Conservation (phyloP, 2,797 vertebrate species). For the Benthosema pterotum region DNA sequence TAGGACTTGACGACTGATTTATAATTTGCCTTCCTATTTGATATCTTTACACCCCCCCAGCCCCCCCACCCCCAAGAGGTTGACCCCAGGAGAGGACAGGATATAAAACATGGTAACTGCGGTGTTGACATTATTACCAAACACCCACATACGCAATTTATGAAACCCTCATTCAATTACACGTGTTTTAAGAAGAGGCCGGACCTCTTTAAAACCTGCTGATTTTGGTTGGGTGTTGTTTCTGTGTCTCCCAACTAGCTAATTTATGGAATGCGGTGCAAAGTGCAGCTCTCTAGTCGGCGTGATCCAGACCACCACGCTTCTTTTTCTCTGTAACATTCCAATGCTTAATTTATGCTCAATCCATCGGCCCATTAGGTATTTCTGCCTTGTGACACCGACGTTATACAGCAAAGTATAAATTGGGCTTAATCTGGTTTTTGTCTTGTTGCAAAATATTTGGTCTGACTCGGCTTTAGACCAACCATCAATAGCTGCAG, state of each 20-base stretch:
- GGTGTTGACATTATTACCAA: conserved; percentile 31
- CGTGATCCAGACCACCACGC: too few species aligned
- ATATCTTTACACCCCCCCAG: background rate
- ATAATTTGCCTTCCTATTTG: conserved; percentile 10
- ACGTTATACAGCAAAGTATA: too few species aligned
- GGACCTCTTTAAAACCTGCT: conserved; percentile 19
- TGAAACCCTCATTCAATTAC: conserved; percentile 34
- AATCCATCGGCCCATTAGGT: too few species aligned
- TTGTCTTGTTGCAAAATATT: too few species aligned
- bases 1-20: conserved; percentile 9
- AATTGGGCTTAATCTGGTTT: too few species aligned
- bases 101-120: conserved; percentile 15
- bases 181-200: conserved; percentile 22
- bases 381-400: too few species aligned
- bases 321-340: too few species aligned
- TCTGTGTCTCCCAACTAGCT: background rate
- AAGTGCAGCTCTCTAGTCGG: too few species aligned
- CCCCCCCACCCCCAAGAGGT: background rate
- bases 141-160: conserved; percentile 27
- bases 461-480: too few species aligned
- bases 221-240: background rate
- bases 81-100: conserved; percentile 4
- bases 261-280: background rate
- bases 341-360: background rate
- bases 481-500: too few species aligned